Percentiles rank a stretch among this genome's conserved stretches.
phyloP scores from a whole-genome alignment of 2,113 vertebrate species.

The Cottus gobio region DNA sequence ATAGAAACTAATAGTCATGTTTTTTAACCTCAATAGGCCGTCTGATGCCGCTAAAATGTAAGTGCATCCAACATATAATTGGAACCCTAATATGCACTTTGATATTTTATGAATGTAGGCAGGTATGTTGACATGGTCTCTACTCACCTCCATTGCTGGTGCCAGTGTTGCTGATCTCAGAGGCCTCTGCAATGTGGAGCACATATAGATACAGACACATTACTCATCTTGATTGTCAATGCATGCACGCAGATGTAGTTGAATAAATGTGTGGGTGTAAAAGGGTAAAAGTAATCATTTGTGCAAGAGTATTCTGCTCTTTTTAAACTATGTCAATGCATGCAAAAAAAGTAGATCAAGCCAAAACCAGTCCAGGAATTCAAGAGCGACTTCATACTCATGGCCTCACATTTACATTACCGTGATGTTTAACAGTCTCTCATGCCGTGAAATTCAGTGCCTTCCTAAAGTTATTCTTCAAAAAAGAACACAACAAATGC shows the following conservation, averaged over 20 bases:
- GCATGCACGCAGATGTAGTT: not conserved
- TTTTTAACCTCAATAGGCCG: not conserved
- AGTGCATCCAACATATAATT: slow-evolving; percentile 19
- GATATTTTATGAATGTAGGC: slow-evolving; percentile 28
- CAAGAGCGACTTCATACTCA: slow-evolving; percentile 21
- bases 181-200: slow-evolving; percentile 58
- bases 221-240: not conserved
- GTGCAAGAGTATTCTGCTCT: not conserved
- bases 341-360: slow-evolving; percentile 6
- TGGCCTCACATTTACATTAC: slow-evolving; percentile 30
- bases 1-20: not conserved
- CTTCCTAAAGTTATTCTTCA: slow-evolving; percentile 71
- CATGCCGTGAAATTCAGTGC: slow-evolving; percentile 49
- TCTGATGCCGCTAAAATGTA: slow-evolving; percentile 2
- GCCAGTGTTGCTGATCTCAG: slow-evolving; percentile 51
- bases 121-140: slow-evolving; percentile 32
- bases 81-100: slow-evolving; percentile 11
- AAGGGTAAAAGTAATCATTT: not conserved
- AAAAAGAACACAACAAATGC: slow-evolving; percentile 72
- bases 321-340: not conserved
- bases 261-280: not conserved
- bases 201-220: slow-evolving; percentile 30
- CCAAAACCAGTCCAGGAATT: slow-evolving; percentile 20
- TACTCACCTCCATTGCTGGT: slow-evolving; percentile 73
- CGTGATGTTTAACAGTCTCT: slow-evolving; percentile 39